Percentiles rank a stretch among this genome's conserved stretches.
phyloP scores from a whole-genome alignment of 1,140 invertebrate genomes.

The Zeugodacus cucurbitae region DNA sequence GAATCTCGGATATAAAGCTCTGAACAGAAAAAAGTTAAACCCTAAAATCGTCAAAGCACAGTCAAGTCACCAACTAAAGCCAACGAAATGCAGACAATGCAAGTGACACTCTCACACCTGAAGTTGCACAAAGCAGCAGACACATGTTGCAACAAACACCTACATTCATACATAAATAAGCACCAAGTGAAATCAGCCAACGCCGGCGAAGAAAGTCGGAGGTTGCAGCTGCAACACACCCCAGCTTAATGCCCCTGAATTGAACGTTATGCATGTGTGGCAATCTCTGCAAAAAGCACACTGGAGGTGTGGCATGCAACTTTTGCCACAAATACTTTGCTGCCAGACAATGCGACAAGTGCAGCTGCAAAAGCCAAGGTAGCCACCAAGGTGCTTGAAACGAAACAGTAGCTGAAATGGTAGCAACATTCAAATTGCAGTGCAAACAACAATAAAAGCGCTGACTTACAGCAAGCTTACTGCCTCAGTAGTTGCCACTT shows the following conservation, averaged over 20 bases:
- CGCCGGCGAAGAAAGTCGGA: neutral
- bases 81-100: neutral
- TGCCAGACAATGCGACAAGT: neutral
- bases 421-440: neutral
- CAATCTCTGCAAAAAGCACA: neutral
- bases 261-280: neutral
- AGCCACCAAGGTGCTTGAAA: neutral
- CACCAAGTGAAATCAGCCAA: neutral
- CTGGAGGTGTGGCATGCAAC: neutral
- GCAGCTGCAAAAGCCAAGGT: neutral
- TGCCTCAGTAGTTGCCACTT: neutral
- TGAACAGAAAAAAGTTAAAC: neutral
- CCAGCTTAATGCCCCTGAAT: neutral
- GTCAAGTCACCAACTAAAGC: neutral
- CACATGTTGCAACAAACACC: too few species aligned
- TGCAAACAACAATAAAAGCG: neutral
- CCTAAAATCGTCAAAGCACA: neutral
- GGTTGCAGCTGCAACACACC: neutral
- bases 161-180: neutral
- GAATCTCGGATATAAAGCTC: neutral
- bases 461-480: neutral
- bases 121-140: neutral
- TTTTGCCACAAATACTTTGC: neutral
- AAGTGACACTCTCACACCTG: neutral
- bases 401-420: neutral